Conservation (phyloP, 2,888 invertebrate species). For the Melanargia galathea region DNA sequence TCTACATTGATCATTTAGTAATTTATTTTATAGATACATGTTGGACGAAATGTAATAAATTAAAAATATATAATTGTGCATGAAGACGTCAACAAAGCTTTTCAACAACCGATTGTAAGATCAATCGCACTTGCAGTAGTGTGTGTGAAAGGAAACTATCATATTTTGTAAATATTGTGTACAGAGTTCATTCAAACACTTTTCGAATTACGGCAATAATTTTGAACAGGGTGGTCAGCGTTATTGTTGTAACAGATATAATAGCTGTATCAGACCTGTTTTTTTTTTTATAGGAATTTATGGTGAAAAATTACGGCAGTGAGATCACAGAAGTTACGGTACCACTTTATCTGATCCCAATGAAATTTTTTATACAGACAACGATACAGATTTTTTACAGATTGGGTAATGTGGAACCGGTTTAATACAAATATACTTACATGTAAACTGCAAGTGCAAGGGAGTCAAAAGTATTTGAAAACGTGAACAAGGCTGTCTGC, state of each 20-base stretch:
- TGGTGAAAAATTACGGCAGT: not conserved
- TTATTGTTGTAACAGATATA: too few relatives aligned
- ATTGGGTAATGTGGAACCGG: not conserved
- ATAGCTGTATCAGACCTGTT: too few relatives aligned
- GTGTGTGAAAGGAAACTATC: not conserved
- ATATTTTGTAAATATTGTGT: not conserved
- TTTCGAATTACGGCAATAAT: not conserved
- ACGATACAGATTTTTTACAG: not conserved
- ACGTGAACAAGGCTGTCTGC: not conserved
- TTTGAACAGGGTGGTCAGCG: not conserved
- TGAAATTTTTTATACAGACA: too few relatives aligned
- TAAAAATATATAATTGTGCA: not conserved
- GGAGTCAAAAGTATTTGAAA: not conserved
- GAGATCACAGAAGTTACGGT: not conserved
- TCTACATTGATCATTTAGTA: constrained; percentile 10
- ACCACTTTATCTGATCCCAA: not conserved
- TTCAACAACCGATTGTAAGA: not conserved
- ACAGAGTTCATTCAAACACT: not conserved
- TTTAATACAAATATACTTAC: not conserved
- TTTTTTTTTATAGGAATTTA: too few relatives aligned
- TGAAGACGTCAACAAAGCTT: not conserved
- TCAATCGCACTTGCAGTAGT: constrained; percentile 5
- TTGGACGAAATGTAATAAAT: constrained; percentile 2
- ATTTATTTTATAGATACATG: constrained; percentile 12
- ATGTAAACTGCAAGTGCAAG: constrained; percentile 15